A percentile compares a stretch with the other conserved stretches of the same genome.
Conservation (phyloP, 2,113 vertebrate species). For the Hippocampus mohnikei region DNA sequence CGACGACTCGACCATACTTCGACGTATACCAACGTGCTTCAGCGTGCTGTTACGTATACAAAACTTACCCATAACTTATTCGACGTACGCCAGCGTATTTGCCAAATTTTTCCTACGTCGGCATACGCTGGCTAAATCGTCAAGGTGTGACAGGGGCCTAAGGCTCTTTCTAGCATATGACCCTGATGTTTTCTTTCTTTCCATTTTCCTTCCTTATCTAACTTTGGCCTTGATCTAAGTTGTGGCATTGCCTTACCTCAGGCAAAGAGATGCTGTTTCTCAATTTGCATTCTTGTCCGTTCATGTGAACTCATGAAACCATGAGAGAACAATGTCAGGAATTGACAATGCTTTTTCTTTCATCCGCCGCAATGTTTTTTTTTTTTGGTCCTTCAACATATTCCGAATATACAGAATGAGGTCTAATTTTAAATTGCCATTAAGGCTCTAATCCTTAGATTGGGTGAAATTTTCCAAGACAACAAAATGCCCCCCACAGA, state of each 20-base stretch:
- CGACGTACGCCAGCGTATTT: too few relatives aligned
- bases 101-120: too few relatives aligned
- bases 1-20: too few relatives aligned
- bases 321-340: background rate
- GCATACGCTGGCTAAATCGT: too few relatives aligned
- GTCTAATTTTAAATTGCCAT: too few relatives aligned
- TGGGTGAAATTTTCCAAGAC: too few relatives aligned
- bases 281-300: slow-evolving; percentile 1
- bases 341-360: background rate
- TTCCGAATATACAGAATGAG: background rate
- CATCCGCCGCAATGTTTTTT: background rate
- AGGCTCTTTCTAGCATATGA: slow-evolving; percentile 25
- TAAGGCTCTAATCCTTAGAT: background rate
- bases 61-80: too few relatives aligned
- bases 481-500: background rate
- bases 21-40: too few relatives aligned
- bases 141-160: too few relatives aligned
- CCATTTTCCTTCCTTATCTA: slow-evolving; percentile 22
- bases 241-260: slow-evolving; percentile 26
- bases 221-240: slow-evolving; percentile 18
- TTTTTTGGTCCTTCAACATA: background rate
- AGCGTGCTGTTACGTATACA: too few relatives aligned
- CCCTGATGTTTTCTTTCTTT: slow-evolving; percentile 21
- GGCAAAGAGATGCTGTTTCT: slow-evolving; percentile 1
- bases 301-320: background rate